phyloP scores from a whole-genome alignment of 2,797 vertebrate genomes.

The Oophaga sylvatica region DNA sequence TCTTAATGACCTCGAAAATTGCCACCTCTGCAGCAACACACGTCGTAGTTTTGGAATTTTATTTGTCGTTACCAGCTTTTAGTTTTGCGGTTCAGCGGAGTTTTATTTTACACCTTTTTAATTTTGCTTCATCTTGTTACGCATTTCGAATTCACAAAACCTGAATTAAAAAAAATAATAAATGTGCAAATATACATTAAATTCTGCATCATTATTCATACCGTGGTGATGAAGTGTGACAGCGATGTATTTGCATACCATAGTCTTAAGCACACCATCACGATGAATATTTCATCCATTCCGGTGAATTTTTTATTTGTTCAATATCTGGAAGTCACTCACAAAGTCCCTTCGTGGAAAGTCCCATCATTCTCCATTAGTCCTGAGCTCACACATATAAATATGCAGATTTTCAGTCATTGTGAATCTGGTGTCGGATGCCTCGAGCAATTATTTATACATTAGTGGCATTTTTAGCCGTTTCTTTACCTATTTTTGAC shows the following conservation, averaged over 20 bases:
- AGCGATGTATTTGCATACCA: background rate
- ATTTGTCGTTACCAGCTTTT: background rate
- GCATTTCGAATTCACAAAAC: background rate
- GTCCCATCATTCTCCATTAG: slow-evolving; percentile 16
- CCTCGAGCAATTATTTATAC: background rate
- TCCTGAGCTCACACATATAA: background rate
- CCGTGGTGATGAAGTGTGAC: background rate
- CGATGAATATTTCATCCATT: slow-evolving; percentile 1
- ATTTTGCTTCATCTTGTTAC: background rate
- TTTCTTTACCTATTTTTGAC: background rate
- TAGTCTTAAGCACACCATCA: background rate
- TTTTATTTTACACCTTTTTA: background rate
- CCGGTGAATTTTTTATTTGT: slow-evolving; percentile 7
- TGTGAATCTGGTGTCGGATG: background rate
- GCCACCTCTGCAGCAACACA: background rate
- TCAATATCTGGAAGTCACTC: background rate
- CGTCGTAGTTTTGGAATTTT: background rate
- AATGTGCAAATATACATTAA: background rate
- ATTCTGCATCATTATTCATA: slow-evolving; percentile 10
- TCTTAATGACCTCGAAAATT: background rate
- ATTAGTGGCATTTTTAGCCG: background rate
- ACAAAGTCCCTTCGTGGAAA: background rate
- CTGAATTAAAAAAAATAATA: background rate
- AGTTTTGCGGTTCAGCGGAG: background rate
- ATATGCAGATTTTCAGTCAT: background rate